Base-by-base conservation (phyloP, 1,140 invertebrate genomes). In the Philotrypesis tridentata region DNA sequence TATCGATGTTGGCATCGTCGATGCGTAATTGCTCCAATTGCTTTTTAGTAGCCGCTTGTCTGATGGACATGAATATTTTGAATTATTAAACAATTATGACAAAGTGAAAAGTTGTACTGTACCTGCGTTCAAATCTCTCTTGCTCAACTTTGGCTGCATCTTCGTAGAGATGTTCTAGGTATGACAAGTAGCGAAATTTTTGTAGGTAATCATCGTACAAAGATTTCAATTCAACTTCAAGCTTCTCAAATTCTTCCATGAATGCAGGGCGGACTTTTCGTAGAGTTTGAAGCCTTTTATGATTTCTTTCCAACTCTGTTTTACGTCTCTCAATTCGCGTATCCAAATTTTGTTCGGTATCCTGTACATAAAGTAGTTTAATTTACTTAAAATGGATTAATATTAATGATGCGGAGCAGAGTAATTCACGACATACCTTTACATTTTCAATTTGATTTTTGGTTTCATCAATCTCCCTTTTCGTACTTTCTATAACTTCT, bases 201-300 rank as follows among this genome's bases (percentile, higher is more conserved):
- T 96, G 92, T 43, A 99, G 94, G 92, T 99, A 99, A 81, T 96
- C 94, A 70, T 97, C 94, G 91, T 99, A 99, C 17, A 98, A 91
- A 85, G 94, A 92, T 86, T 96, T 95, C 9, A 99, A 90, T 88
- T 99, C 97, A 65, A 93, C 92, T 91, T 99, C 98, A 14, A 98
- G 93, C 67, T 95, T 95, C 83, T 98, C 97, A 90, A 98, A 98
- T 90, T 99, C 99, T 87, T 98, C 97, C 94, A 99, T 96, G 90
- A 99, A 99, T 0, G 98, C 98, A 6, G 99, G 99, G 65, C 98
- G 97, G 85, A 99, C 98, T 95, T 98, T 98, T 90, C 97, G 97
- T 85, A 99, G 93, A 0, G 98, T 97, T 87, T 97, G 95, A 60
- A 99, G 91, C 76, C 99, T 92, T 90, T 99, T 99, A 88, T 98